Percentiles rank a stretch among this genome's conserved stretches.
Evolutionary conservation across 2,888 invertebrate genomes (phyloP).

Genomic region (Lamellibrachia satsuma): DNA sequence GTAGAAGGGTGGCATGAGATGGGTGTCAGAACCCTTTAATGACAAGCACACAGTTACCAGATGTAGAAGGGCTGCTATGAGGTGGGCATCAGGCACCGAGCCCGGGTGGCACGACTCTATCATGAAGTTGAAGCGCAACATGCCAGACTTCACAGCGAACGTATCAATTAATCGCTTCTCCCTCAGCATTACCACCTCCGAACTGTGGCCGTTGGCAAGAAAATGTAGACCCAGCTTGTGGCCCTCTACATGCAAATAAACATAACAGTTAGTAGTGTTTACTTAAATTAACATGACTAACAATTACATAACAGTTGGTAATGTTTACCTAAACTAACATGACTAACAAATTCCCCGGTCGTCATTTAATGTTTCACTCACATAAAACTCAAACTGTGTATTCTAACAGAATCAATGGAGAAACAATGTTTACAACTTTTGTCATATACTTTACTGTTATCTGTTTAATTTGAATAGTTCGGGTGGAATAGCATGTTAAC

Average conservation of each 20-base stretch:
- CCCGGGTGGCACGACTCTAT: slow-evolving; percentile 96
- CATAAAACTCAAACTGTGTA: too few relatives aligned
- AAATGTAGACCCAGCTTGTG: slow-evolving; percentile 24
- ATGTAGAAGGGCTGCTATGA: slow-evolving; percentile 92
- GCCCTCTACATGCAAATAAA: slow-evolving; percentile 55
- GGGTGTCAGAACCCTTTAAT: background rate
- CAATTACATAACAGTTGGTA: too few relatives aligned
- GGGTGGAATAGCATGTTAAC: too few relatives aligned
- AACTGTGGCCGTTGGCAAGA: slow-evolving; percentile 22
- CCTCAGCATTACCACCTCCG: slow-evolving; percentile 77
- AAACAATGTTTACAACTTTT: too few relatives aligned
- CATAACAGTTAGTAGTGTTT: background rate
- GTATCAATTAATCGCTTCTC: slow-evolving; percentile 86
- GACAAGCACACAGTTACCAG: slow-evolving; percentile 72
- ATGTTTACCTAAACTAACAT: too few relatives aligned
- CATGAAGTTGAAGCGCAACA: slow-evolving; percentile 88
- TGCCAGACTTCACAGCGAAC: slow-evolving; percentile 80
- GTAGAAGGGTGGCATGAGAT: too few relatives aligned
- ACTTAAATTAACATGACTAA: too few relatives aligned
- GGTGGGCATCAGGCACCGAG: slow-evolving; percentile 92
- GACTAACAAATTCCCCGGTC: too few relatives aligned
- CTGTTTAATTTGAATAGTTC: too few relatives aligned
- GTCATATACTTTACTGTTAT: too few relatives aligned
- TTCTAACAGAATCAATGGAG: too few relatives aligned
- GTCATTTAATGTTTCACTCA: too few relatives aligned